Conservation (phyloP, 2,888 invertebrate species). For the Melinaea menophilus region DNA sequence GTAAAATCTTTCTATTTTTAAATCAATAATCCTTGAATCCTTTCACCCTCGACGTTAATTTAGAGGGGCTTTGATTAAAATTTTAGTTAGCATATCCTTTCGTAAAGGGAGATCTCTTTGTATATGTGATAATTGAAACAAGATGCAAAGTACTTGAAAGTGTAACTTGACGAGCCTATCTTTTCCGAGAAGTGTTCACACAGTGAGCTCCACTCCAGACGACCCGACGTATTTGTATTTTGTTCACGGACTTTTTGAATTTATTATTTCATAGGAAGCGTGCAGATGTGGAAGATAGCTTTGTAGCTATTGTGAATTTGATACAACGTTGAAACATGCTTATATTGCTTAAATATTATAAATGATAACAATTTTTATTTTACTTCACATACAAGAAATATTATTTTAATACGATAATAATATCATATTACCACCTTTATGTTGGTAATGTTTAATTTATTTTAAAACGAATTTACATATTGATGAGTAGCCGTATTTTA, state of each 20-base stretch:
- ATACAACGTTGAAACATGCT: conserved; percentile 3
- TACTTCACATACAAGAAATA: no score
- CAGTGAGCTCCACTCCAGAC: conserved; percentile 51
- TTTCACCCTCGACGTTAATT: conserved; percentile 12
- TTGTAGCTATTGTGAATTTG: conserved; percentile 19
- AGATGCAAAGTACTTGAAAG: conserved; percentile 45
- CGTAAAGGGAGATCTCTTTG: conserved; percentile 24
- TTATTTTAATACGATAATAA: no score
- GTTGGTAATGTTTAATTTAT: no score
- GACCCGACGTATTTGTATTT: conserved; percentile 67
- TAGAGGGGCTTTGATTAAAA: conserved; percentile 22
- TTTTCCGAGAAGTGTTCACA: conserved; percentile 61
- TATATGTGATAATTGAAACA: conserved; percentile 39
- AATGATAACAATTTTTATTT: no score
- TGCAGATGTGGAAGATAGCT: conserved; percentile 54
- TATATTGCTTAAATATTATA: background rate
- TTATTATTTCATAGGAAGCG: conserved; percentile 64
- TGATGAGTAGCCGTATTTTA: no score
- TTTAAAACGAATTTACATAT: no score
- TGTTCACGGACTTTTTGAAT: conserved; percentile 71
- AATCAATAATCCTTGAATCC: conserved; percentile 6
- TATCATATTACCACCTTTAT: no score
- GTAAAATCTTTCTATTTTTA: conserved; percentile 18
- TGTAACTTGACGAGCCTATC: conserved; percentile 53
- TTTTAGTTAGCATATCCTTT: conserved; percentile 27